These are phyloP conservation scores for Sinotaia quadrata DNA, from an alignment of 2,888 invertebrate species.

Conservation along the genomic window DNA sequence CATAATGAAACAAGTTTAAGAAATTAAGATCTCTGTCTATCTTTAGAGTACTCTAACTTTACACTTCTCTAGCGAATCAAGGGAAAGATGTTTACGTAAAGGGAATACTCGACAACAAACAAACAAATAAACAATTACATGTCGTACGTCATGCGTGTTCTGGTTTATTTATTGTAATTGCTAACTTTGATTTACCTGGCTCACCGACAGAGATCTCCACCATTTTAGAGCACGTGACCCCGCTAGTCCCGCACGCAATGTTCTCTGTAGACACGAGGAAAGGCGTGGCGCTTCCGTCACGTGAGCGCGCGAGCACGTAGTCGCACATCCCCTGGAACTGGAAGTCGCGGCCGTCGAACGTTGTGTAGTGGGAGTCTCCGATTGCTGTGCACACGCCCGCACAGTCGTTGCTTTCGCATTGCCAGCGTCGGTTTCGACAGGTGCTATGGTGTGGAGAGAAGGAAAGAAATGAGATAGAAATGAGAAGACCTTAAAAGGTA, in stretches of 20 bases:
- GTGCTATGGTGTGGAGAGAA: slow-evolving; percentile 46
- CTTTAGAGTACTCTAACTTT: too few species aligned
- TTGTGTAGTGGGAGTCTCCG: slow-evolving; percentile 92
- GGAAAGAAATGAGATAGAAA: neutral
- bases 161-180: slow-evolving; percentile 43
- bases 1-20: too few species aligned
- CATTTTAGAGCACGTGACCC: slow-evolving; percentile 90
- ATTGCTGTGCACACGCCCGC: slow-evolving; percentile 86
- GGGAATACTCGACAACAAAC: too few species aligned
- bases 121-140: too few species aligned
- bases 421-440: slow-evolving; percentile 81
- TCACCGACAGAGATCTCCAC: slow-evolving; percentile 72
- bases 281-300: slow-evolving; percentile 42
- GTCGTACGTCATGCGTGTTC: too few species aligned
- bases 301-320: slow-evolving; percentile 81
- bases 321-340: slow-evolving; percentile 93
- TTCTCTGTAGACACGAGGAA: slow-evolving; percentile 83
- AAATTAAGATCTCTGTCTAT: too few species aligned
- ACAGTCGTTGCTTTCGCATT: slow-evolving; percentile 79
- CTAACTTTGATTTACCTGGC: slow-evolving; percentile 50
- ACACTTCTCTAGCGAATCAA: too few species aligned
- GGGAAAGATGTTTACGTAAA: too few species aligned
- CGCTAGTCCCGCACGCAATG: slow-evolving; percentile 88
- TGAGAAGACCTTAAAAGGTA: too few species aligned
- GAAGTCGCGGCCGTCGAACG: slow-evolving; percentile 86